Evolutionary conservation across 2,888 invertebrate species (phyloP).

Genomic region (Girardia tigrina): DNA sequence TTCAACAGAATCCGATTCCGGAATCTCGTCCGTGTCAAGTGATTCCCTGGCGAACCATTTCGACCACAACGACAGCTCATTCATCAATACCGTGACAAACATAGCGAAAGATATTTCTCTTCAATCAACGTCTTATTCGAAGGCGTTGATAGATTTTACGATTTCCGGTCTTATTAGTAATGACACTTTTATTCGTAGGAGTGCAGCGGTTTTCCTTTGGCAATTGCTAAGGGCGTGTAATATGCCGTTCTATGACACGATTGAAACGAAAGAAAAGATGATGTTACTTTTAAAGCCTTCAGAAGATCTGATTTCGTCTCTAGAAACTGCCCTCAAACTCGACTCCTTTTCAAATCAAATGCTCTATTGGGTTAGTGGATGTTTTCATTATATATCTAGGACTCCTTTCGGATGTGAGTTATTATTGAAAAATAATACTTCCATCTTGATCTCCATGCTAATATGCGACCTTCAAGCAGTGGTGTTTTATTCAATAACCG

Average conservation of each 20-base stretch:
- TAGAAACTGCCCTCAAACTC: not conserved
- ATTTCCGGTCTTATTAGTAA: not conserved
- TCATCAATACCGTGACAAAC: not conserved
- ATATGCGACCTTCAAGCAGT: not conserved
- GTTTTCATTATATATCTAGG: not conserved
- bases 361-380: slow-evolving; percentile 23
- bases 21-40: not conserved
- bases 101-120: slow-evolving; percentile 2
- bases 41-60: not conserved
- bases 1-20: not conserved
- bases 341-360: slow-evolving; percentile 13
- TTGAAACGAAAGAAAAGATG: slow-evolving; percentile 15
- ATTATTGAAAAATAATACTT: not conserved
- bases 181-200: slow-evolving; percentile 6
- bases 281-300: slow-evolving; percentile 7
- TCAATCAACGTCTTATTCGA: not conserved
- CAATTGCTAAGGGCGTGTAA: not conserved
- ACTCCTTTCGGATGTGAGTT: not conserved
- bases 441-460: not conserved
- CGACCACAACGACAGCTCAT: slow-evolving; percentile 12
- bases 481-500: not conserved
- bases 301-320: not conserved
- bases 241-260: slow-evolving; percentile 1
- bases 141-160: not conserved
- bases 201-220: not conserved